Conservation (phyloP, 2,888 invertebrate species). For the Agriopis leucophaearia region DNA sequence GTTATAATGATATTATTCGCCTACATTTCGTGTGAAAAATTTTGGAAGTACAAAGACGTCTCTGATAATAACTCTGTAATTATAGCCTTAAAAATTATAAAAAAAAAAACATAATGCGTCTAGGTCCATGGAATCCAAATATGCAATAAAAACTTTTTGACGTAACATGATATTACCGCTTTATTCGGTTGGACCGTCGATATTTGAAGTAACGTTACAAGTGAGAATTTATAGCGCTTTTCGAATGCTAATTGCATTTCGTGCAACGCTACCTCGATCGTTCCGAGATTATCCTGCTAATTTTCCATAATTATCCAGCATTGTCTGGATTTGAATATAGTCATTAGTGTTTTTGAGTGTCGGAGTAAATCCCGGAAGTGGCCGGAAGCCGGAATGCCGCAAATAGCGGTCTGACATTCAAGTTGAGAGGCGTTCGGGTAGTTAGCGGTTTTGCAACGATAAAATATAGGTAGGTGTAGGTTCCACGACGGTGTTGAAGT, state of each 20-base stretch:
- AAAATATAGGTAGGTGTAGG: constrained; percentile 50
- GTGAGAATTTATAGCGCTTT: constrained; percentile 6
- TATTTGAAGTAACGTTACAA: too few relatives aligned
- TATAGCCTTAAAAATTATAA: too few relatives aligned
- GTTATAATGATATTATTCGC: too few relatives aligned
- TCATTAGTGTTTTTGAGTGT: constrained; percentile 52
- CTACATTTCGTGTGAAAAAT: too few relatives aligned
- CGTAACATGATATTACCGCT: too few relatives aligned
- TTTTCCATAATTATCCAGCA: constrained; percentile 58
- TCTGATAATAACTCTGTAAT: too few relatives aligned
- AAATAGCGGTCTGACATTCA: constrained; percentile 55
- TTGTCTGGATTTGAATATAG: constrained; percentile 52
- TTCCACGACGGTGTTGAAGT: constrained; percentile 40
- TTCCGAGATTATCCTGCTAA: constrained; percentile 54
- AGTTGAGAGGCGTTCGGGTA: constrained; percentile 58
- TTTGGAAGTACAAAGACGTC: too few relatives aligned
- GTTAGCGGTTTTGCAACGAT: constrained; percentile 66
- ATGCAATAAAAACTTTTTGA: too few relatives aligned
- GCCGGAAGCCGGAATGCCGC: constrained; percentile 46
- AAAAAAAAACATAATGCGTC: too few relatives aligned
- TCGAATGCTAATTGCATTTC: constrained; percentile 59
- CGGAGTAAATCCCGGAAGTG: constrained; percentile 50
- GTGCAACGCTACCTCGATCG: constrained; percentile 55
- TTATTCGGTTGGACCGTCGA: too few relatives aligned
- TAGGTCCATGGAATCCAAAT: too few relatives aligned